Conservation (phyloP, 64 coral and sea anemone species). For the Porites lutea region DNA sequence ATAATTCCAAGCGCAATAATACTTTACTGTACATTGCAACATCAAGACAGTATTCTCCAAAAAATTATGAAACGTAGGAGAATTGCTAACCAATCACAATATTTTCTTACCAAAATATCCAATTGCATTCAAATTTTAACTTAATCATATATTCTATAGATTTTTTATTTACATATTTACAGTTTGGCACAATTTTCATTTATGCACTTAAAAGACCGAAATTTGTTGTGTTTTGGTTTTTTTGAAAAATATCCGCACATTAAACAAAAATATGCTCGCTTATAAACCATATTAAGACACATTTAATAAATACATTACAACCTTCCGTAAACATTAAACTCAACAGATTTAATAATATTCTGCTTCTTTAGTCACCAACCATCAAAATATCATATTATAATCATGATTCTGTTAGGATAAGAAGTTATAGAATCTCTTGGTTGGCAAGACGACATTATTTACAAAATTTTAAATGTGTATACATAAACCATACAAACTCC, state of each 20-base stretch:
- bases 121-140: slow-evolving; percentile 21
- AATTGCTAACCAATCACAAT: not conserved
- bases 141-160: not conserved
- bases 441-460: slow-evolving; percentile 6
- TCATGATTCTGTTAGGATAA: not conserved
- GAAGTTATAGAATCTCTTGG: not conserved
- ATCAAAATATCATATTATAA: slow-evolving; percentile 13
- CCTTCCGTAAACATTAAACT: slow-evolving; percentile 11
- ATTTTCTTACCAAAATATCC: slow-evolving; percentile 47
- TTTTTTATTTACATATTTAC: slow-evolving; percentile 34
- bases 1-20: not conserved
- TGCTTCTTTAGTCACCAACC: not conserved
- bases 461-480: not conserved
- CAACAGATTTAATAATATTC: not conserved
- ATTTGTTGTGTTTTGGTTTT: not conserved
- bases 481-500: not conserved
- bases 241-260: slow-evolving; percentile 34
- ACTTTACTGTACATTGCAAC: no score
- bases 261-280: slow-evolving; percentile 52
- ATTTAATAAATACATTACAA: slow-evolving; percentile 33
- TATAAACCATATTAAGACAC: not conserved
- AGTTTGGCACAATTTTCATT: not conserved
- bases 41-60: not conserved
- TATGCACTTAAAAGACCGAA: not conserved
- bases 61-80: not conserved